Percentiles rank a stretch among this genome's conserved stretches.
Conservation (phyloP, 1,140 invertebrate genomes). For the Yoshiicerus persimilis region DNA sequence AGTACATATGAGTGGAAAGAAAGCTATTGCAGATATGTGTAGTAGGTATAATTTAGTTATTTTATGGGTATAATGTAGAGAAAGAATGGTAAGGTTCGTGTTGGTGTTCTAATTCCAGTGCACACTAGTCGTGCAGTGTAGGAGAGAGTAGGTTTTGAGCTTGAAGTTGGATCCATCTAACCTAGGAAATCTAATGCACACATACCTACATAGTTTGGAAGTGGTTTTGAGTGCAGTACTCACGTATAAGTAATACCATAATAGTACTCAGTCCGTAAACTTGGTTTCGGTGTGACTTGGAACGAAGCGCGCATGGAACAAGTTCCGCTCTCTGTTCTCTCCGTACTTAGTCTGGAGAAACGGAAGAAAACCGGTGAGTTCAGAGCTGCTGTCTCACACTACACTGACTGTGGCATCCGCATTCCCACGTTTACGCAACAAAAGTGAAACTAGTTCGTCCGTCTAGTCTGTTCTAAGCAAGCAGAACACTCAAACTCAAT, state of each 20-base stretch:
- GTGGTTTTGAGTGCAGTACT: neutral
- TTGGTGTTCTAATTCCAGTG: neutral
- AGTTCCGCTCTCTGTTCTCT: neutral
- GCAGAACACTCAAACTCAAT: neutral
- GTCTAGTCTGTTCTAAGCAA: neutral
- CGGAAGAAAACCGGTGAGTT: conserved; percentile 11
- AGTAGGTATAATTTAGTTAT: neutral
- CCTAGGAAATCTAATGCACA: neutral
- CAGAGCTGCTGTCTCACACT: neutral
- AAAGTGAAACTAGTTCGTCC: neutral
- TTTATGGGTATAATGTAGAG: neutral
- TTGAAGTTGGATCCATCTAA: too few relatives aligned
- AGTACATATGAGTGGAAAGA: too few relatives aligned
- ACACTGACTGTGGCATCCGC: neutral
- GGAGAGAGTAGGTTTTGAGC: neutral
- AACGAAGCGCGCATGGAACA: neutral
- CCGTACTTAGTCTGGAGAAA: conserved; percentile 8
- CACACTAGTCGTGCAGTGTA: too few relatives aligned
- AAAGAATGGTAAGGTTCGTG: neutral
- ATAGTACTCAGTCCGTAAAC: neutral
- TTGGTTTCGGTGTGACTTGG: neutral
- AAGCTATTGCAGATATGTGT: too few relatives aligned
- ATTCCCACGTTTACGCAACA: neutral
- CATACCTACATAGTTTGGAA: neutral
- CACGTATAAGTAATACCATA: neutral